Base-by-base conservation (phyloP, 2,113 vertebrate genomes). In the Cathartes aura region DNA sequence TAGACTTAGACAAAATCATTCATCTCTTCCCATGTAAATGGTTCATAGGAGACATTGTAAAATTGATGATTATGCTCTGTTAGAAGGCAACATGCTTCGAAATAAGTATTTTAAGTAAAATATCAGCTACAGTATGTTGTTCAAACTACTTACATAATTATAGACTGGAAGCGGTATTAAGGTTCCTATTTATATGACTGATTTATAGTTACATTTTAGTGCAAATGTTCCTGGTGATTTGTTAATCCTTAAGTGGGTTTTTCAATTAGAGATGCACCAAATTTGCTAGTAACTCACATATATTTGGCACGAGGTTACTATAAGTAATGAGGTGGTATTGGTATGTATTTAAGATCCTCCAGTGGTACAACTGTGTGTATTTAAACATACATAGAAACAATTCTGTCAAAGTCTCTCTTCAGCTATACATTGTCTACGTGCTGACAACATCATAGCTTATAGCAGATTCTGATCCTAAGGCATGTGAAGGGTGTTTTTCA, bases 101-200 rank as follows among this genome's bases (percentile, higher is more conserved):
- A 38, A 64, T 68, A 83, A 72, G 11, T 80, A 73, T 93, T 95
- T 97, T 87, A 76, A 56, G 63, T 95, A 89, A 97, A 94, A 89
- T 21, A 88, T 94, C 50, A 89, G 20, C 47, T 84, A 34, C 12
- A 76, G 2, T 50, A 27, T 94, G 19, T 87, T 92, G 85, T 78
- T 97, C 85, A 84, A 95, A 43, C 27, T 89, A 82, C 74, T 93
- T 89, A 73, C 6, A 67, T 94, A 92, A 96, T 88, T 95, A 80
- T 26, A 84, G 32, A 59, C 38, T 55, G 63, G 27, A 48, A 72
- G 7, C 38, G 43, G 22, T 42, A 55, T 60, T 83, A 66, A n/a
- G 8, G 40, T 93, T 94, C 38, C 40, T 95, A 9, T 73, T 87
- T 76, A 62, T 66, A 53, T 78, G 32, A 59, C 26, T 94, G 56